These are phyloP conservation scores for Dione vanillae DNA, from an alignment of 2,888 invertebrate species.

Conservation along the genomic window DNA sequence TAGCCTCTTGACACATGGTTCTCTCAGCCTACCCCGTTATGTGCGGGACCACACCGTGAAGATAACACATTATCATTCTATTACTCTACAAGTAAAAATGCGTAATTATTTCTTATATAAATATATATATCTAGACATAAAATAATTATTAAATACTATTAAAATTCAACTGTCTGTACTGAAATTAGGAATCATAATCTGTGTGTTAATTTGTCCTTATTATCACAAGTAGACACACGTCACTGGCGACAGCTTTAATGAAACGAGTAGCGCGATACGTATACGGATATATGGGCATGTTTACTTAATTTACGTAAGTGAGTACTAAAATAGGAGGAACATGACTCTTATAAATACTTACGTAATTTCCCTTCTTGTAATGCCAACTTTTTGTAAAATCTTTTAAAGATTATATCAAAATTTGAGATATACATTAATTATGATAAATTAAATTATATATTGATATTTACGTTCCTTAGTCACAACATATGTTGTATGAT, in stretches of 20 bases:
- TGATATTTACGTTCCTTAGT: too few relatives aligned
- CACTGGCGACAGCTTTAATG: conserved; percentile 21
- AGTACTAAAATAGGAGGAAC: neutral
- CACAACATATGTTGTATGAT: too few relatives aligned
- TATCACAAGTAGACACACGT: conserved; percentile 34
- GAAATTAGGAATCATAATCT: conserved; percentile 17
- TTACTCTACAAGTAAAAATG: neutral
- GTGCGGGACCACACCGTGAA: too few relatives aligned
- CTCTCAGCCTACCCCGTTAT: too few relatives aligned
- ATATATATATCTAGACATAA: neutral
- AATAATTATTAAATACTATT: neutral
- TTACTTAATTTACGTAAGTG: conserved; percentile 17
- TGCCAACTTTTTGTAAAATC: neutral
- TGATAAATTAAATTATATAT: too few relatives aligned
- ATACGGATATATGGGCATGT: conserved; percentile 9
- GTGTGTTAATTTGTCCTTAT: conserved; percentile 29
- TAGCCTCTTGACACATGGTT: too few relatives aligned
- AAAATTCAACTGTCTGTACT: neutral
- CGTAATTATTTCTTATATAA: neutral
- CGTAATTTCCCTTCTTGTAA: neutral
- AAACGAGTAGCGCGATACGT: conserved; percentile 20
- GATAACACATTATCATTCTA: neutral
- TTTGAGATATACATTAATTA: too few relatives aligned
- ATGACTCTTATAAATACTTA: neutral
- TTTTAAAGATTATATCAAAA: neutral